Base-by-base conservation (phyloP, 2,797 vertebrate species). In the Crenuchus spilurus region DNA sequence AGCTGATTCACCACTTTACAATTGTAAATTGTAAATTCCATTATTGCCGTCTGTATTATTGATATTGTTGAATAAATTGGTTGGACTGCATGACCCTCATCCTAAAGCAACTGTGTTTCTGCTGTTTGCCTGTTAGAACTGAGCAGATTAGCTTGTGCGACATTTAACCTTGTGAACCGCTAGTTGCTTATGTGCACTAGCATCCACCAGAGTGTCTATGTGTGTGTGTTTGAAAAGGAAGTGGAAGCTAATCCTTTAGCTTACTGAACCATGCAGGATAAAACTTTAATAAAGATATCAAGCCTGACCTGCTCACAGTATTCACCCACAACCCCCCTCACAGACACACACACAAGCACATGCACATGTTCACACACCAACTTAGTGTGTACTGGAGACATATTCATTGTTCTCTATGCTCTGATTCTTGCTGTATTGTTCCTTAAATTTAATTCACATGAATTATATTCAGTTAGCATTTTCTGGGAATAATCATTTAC, bases 241-340 rank as follows among this genome's bases (percentile, higher is more conserved):
- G 51, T 28, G 26, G 26, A 26, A 54, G 26, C 24, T 54, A 30
- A 30, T 54, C 51, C 51, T 54, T 14, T 54, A n/a, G 51, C 26
- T 30, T 54, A 61, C 35, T 61, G 57, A 61, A 35, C 57, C 57
- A 61, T 37, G 33, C 31, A 37, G 57, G 57, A 61, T 61, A 61
- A 61, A 61, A 61, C 57, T 37, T 39, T 37, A 61, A 61, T 61
- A 37, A 22, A 22, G 18, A 61, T 20, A 39, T 61, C n/a, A 61
- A 61, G 35, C 20, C 33, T 61, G 57, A 24, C 33, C 33, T 41
- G 11, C 57, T 37, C 57, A 13, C 14, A 58, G 10, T 37, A 3
- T 60, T 52, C 14, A 11, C n/a, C n/a, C n/a, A n/a, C n/a, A n/a
- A n/a, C n/a, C n/a, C n/a, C n/a, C n/a, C n/a, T n/a, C n/a, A n/a